Conservation (phyloP, 2,888 invertebrate species). For the Caenorhabditis doughertyi region DNA sequence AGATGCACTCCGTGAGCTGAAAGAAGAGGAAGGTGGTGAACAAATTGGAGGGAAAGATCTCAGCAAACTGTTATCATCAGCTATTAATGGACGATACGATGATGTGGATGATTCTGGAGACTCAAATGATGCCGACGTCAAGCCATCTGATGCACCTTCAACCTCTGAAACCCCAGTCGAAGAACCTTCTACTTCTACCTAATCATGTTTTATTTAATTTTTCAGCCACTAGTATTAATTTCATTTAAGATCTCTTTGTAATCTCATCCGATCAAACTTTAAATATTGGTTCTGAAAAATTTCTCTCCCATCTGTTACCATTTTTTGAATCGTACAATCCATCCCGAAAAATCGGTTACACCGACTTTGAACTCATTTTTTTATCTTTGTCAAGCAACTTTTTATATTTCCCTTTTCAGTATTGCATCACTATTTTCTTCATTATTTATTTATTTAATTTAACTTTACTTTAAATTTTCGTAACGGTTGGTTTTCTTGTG, state of each 20-base stretch:
- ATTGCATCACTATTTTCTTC: not conserved
- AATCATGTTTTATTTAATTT: constrained; percentile 20
- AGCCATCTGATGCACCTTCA: constrained; percentile 1
- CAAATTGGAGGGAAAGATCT: constrained; percentile 51
- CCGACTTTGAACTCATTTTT: not conserved
- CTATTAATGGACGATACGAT: constrained; percentile 56
- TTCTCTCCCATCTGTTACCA: not conserved
- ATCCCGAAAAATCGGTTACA: not conserved
- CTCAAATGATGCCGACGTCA: constrained; percentile 17
- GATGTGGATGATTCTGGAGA: constrained; percentile 56
- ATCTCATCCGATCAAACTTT: constrained; percentile 28
- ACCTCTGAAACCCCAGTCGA: not conserved
- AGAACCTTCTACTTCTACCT: constrained; percentile 24
- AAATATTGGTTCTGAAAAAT: constrained; percentile 38
- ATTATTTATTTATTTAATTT: not conserved
- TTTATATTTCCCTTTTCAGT: not conserved
- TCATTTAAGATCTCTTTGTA: constrained; percentile 31
- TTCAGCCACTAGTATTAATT: constrained; percentile 28
- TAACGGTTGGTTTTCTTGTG: constrained; percentile 11
- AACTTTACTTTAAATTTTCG: not conserved
- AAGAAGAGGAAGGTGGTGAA: constrained; percentile 58
- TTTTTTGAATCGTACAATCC: not conserved
- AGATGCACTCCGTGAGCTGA: constrained; percentile 57
- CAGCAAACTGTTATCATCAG: constrained; percentile 62
- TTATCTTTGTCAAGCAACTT: constrained; percentile 5